phyloP scores from a whole-genome alignment of 2,113 vertebrate genomes.

The Pterocles burchelli region DNA sequence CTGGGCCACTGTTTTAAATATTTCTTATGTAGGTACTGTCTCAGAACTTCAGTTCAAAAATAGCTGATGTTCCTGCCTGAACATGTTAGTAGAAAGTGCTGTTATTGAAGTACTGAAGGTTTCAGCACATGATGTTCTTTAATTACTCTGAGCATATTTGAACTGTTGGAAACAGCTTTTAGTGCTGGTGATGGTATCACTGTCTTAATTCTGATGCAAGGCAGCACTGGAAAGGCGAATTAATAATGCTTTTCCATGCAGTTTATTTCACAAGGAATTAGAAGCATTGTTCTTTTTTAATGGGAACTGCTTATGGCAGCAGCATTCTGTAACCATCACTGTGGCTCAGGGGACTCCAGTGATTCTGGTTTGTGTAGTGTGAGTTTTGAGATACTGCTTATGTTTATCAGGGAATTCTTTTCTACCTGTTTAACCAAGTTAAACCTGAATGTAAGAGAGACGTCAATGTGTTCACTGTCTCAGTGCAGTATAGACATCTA shows the following conservation, averaged over 20 bases:
- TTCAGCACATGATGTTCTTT: conserved; percentile 32
- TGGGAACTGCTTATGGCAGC: background rate
- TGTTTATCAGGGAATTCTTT: background rate
- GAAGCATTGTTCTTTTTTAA: background rate
- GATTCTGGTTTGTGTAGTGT: background rate
- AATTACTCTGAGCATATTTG: background rate
- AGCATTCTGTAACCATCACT: background rate
- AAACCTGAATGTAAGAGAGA: background rate
- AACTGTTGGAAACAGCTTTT: conserved; percentile 11
- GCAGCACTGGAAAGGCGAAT: background rate
- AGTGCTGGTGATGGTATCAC: conserved; percentile 7
- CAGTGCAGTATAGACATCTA: background rate
- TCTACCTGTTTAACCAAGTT: background rate
- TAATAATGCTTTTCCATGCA: conserved; percentile 19
- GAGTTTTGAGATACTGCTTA: background rate
- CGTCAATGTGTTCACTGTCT: background rate
- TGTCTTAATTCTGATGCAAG: background rate
- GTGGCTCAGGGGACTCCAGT: background rate
- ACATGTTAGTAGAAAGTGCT: background rate
- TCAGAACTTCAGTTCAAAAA: background rate
- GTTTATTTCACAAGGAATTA: conserved; percentile 16
- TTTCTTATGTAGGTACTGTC: background rate
- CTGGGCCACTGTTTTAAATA: background rate
- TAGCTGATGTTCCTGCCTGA: conserved; percentile 5
- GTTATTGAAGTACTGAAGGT: background rate